These are phyloP conservation scores for Onychorhynchus coronatus DNA, from an alignment of 2,113 vertebrate genomes.

Conservation along the genomic window DNA sequence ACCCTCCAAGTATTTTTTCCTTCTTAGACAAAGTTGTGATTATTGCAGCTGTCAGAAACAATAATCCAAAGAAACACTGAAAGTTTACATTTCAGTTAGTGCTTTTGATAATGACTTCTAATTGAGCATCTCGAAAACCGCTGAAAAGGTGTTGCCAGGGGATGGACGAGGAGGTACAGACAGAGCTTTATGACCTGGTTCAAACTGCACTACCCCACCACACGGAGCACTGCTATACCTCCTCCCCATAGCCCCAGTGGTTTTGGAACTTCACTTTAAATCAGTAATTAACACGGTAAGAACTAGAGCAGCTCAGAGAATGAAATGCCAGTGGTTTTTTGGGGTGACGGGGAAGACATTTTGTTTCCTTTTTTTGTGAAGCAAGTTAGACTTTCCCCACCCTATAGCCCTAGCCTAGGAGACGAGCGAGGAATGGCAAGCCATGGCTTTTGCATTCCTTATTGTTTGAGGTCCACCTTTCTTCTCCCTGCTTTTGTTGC, in stretches of 20 bases:
- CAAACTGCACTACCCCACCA: neutral
- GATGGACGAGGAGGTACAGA: neutral
- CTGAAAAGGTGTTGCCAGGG: neutral
- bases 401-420: neutral
- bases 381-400: neutral
- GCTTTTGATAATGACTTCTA: neutral
- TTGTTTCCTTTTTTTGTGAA: neutral
- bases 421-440: neutral
- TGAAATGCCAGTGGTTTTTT: neutral
- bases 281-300: neutral
- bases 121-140: neutral
- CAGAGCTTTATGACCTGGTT: neutral
- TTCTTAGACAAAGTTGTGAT: neutral
- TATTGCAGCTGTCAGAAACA: neutral
- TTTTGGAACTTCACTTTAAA: neutral
- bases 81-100: neutral
- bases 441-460: neutral
- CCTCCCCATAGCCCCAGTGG: rapidly evolving
- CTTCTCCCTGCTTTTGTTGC: neutral
- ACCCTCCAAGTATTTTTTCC: neutral
- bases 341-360: neutral
- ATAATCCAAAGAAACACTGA: neutral
- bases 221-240: rapidly evolving
- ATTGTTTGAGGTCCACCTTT: neutral
- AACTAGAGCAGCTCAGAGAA: neutral